Evolutionary conservation across 1,140 invertebrate species (phyloP), one percentile per base, ranked within the genome.

Genomic region (Kradibia gibbosae): DNA sequence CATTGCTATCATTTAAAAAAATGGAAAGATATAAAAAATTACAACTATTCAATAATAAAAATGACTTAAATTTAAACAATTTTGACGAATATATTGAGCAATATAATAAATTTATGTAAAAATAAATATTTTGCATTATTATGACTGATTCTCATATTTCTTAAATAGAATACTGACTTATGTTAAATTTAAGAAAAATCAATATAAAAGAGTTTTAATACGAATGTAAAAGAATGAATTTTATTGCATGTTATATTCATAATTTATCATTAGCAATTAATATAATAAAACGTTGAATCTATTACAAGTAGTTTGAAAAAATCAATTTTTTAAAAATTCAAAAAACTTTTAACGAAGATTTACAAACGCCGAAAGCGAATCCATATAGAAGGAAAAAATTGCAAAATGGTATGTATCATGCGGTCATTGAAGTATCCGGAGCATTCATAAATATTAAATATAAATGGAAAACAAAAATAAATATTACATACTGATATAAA

Each of bases 401-500:
- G n/a, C 20, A 71, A 71, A 78, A 70, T 13, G 13, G 3, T 70
- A 0, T 55, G 28, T 25, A 20, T 34, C 17, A n/a, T 31, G 15
- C 45, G 25, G 8, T 15, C 22, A 10, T 67, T 75, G 57, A 75
- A 81, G 57, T 81, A 73, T 42, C 17, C 3, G 20, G 55, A 76
- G 65, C 42, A 71, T 53, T 77, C 25, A 81, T 13, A 20, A 77
- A 82, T 60, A 39, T 80, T 74, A 28, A 73, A 60, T 62, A n/a
- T 71, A 67, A 62, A 71, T 73, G 72, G 45, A 53, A 81, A 75
- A 65, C 65, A 82, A 74, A 42, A 28, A 34, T 78, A n/a, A 42
- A 80, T 72, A 70, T 81, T 81, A 75, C 48, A 71, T 79, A 79
- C 79, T 81, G 55, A 83, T 83, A 83, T 81, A 76, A 78, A 81